A percentile compares a stretch with the other conserved stretches of the same genome.
phyloP scores from a whole-genome alignment of 2,113 vertebrate genomes.

The Mionectes macconnelli region DNA sequence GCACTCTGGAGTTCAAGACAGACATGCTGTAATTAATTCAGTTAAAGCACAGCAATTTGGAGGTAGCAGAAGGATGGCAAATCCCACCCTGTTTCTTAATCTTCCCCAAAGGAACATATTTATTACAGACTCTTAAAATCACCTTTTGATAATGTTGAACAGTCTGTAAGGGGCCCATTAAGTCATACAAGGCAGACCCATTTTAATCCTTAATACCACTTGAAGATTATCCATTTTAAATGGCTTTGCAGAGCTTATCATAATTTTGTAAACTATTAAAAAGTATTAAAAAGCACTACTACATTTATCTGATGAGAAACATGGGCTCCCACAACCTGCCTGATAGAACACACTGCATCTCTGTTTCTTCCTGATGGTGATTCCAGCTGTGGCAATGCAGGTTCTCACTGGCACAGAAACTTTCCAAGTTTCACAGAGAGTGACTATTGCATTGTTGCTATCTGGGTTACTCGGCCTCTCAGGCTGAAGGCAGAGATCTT shows the following conservation, averaged over 20 bases:
- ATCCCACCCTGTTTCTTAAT: slow-evolving; percentile 46
- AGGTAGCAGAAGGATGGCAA: slow-evolving; percentile 59
- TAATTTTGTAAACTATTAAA: slow-evolving; percentile 60
- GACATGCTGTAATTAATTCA: slow-evolving; percentile 49
- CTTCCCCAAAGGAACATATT: slow-evolving; percentile 59
- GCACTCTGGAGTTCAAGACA: slow-evolving; percentile 21
- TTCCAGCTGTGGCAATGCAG: neutral
- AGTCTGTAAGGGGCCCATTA: slow-evolving; percentile 62
- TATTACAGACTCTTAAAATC: slow-evolving; percentile 63
- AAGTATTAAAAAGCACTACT: slow-evolving; percentile 35
- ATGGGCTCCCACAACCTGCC: neutral
- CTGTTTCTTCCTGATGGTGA: neutral
- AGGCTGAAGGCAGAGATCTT: neutral
- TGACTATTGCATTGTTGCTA: neutral
- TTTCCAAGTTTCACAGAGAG: neutral
- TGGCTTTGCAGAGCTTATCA: slow-evolving; percentile 55
- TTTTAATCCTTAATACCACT: slow-evolving; percentile 58
- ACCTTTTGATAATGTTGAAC: slow-evolving; percentile 56
- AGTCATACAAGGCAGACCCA: slow-evolving; percentile 30
- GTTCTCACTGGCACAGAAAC: neutral
- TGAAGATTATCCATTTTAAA: slow-evolving; percentile 66
- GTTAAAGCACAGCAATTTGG: slow-evolving; percentile 41
- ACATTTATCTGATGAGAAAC: slow-evolving; percentile 29
- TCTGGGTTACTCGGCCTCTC: neutral
- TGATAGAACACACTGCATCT: neutral